A percentile compares a stretch with the other conserved stretches of the same genome.
These are phyloP conservation scores for Erythrolamprus reginae DNA, from an alignment of 2,113 vertebrate species.

Conservation along the genomic window DNA sequence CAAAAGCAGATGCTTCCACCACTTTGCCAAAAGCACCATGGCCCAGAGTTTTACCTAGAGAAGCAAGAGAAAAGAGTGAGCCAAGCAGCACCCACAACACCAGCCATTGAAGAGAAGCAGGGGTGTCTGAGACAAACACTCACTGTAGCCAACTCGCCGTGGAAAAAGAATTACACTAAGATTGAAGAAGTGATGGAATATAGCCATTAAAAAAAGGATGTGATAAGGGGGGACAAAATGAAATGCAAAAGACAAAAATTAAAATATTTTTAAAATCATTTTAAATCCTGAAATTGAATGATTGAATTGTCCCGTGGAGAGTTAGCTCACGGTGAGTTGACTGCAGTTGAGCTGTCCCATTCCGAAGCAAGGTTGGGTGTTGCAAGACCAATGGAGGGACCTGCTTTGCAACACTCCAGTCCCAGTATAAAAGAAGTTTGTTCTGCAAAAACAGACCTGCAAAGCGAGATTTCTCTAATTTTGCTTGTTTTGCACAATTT, in stretches of 20 bases:
- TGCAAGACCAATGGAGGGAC: neutral
- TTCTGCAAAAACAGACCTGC: neutral
- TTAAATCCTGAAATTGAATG: neutral
- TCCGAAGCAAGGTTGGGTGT: neutral
- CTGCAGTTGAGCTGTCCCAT: neutral
- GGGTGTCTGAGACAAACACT: neutral
- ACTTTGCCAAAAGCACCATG: conserved; percentile 94
- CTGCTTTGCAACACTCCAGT: neutral
- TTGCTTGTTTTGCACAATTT: neutral
- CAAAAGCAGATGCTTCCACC: conserved; percentile 92
- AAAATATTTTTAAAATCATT: neutral
- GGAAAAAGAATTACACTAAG: neutral
- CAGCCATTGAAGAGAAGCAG: conserved; percentile 28
- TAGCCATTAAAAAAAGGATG: neutral
- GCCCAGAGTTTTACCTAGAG: conserved; percentile 89
- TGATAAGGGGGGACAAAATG: neutral
- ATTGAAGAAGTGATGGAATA: neutral
- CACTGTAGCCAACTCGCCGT: neutral
- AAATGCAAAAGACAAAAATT: neutral
- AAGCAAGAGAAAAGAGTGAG: conserved; percentile 63
- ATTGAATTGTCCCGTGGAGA: neutral
- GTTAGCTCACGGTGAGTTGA: neutral
- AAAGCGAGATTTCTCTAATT: neutral
- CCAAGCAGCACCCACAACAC: conserved; percentile 20
- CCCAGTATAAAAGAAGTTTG: neutral